These are phyloP conservation scores for Cyprinodon variegatus DNA, from an alignment of 2,113 vertebrate species.

Conservation along the genomic window DNA sequence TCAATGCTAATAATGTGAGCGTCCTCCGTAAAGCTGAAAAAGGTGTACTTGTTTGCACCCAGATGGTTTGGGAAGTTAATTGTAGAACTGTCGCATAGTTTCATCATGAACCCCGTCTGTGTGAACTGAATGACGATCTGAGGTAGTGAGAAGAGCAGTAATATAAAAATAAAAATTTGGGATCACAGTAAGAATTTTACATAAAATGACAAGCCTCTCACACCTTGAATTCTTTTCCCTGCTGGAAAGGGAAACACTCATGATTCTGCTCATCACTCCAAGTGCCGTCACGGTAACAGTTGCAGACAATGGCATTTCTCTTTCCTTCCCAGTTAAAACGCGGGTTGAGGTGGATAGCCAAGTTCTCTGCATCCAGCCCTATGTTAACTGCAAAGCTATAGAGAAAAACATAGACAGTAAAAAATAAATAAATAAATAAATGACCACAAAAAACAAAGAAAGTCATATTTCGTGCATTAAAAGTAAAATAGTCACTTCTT, in stretches of 20 bases:
- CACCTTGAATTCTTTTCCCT: slow-evolving; percentile 75
- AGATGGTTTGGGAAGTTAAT: neutral
- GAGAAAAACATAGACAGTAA: neutral
- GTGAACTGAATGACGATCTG: neutral
- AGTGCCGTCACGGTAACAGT: slow-evolving; percentile 69
- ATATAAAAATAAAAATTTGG: neutral
- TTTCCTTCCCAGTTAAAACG: slow-evolving; percentile 75
- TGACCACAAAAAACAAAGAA: neutral
- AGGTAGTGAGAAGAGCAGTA: neutral
- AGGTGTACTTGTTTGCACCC: neutral
- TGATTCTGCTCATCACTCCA: slow-evolving; percentile 73
- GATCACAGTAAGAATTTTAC: neutral
- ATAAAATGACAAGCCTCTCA: neutral
- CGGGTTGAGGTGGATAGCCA: slow-evolving; percentile 77
- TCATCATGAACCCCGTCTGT: neutral
- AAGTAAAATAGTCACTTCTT: too few relatives aligned
- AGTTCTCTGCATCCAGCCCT: slow-evolving; percentile 57
- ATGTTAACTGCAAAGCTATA: slow-evolving; percentile 77
- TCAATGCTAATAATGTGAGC: slow-evolving; percentile 2
- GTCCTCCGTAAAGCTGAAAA: neutral
- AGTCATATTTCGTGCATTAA: too few relatives aligned
- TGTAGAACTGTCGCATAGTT: neutral
- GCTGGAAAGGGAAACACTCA: slow-evolving; percentile 71
- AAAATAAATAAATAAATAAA: too few relatives aligned
- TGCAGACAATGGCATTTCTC: slow-evolving; percentile 69